These are phyloP conservation scores for Caerostris darwini DNA, from an alignment of 1,140 invertebrate species.

Conservation along the genomic window DNA sequence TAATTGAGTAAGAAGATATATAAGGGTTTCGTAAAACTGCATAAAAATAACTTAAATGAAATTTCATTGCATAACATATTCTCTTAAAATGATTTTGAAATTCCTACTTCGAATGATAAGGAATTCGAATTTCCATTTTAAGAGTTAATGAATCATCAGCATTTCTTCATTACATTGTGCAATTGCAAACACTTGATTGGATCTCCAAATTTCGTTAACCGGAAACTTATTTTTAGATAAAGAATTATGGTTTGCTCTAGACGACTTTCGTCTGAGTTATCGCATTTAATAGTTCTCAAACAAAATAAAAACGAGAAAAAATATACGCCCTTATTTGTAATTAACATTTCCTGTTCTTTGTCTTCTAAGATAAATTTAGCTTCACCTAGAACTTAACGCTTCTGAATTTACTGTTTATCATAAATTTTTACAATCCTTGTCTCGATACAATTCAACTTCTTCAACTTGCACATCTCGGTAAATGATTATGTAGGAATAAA, in stretches of 20 bases:
- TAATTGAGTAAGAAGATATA: too few species aligned
- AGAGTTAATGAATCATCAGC: background rate
- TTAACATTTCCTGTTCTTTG: conserved; percentile 57
- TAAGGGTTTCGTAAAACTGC: too few species aligned
- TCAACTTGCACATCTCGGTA: background rate
- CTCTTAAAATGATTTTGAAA: too few species aligned
- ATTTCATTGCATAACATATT: too few species aligned
- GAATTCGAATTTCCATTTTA: background rate
- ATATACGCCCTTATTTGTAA: conserved; percentile 17
- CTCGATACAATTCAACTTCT: conserved; percentile 21
- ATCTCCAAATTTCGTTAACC: conserved; percentile 37
- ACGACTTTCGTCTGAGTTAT: conserved; percentile 24
- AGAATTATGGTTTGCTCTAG: conserved; percentile 18
- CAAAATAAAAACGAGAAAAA: background rate
- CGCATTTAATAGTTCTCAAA: conserved; percentile 31
- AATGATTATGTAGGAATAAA: background rate
- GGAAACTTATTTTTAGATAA: conserved; percentile 35
- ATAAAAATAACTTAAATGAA: too few species aligned
- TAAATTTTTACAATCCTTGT: conserved; percentile 44
- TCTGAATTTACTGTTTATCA: conserved; percentile 47
- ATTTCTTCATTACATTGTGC: background rate
- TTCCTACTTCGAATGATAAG: too few species aligned
- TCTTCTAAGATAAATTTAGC: conserved; percentile 36
- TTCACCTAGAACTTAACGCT: background rate
- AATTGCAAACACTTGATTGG: background rate